Evolutionary conservation across 2,113 vertebrate genomes (phyloP).

Genomic region (Aegotheles bennettii): DNA sequence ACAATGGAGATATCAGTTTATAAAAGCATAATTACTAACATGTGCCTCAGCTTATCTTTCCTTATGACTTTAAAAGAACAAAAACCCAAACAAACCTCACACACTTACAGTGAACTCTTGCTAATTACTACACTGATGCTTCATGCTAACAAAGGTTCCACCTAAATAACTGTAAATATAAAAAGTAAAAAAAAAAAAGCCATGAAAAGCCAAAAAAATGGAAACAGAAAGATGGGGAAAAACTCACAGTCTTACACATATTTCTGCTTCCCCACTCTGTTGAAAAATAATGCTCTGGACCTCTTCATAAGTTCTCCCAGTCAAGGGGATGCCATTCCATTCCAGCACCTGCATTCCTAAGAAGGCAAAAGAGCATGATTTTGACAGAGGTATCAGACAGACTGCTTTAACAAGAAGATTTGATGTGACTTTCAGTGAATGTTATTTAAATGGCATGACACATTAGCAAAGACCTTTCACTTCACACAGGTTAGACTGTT

Average conservation of each 20-base stretch:
- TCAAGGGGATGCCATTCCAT: constrained; percentile 92
- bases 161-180: constrained; percentile 73
- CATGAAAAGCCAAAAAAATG: constrained; percentile 78
- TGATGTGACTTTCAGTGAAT: not conserved
- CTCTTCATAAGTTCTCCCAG: constrained; percentile 95
- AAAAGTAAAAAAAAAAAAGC: constrained; percentile 24
- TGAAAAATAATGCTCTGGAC: constrained; percentile 91
- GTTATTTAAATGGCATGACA: not conserved
- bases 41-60: constrained; percentile 4
- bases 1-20: not conserved
- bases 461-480: not conserved
- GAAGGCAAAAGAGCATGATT: constrained; percentile 37
- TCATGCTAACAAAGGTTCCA: constrained; percentile 71
- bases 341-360: constrained; percentile 98
- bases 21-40: constrained; percentile 13
- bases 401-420: not conserved
- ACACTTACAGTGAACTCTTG: constrained; percentile 34
- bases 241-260: constrained; percentile 99
- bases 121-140: constrained; percentile 15
- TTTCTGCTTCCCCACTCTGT: constrained; percentile 94
- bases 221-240: constrained; percentile 80
- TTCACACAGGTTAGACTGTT: not conserved
- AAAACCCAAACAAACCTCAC: constrained; percentile 18
- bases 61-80: constrained; percentile 38
- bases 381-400: not conserved